phyloP scores from a whole-genome alignment of 1,140 invertebrate species.

The Drosophila chauvacae region DNA sequence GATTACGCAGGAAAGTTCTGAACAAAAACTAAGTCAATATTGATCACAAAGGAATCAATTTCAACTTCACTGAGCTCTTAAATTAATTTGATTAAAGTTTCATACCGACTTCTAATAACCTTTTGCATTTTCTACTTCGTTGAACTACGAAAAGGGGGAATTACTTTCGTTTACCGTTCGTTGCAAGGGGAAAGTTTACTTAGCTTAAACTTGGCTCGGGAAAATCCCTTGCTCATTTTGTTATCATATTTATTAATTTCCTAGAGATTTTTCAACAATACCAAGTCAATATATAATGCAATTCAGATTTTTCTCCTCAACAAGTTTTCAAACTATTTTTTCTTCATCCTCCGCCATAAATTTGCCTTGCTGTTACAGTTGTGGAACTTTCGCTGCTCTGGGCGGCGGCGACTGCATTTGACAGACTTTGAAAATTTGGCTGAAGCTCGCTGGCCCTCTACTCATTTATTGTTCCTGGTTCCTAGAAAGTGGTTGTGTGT shows the following conservation, averaged over 20 bases:
- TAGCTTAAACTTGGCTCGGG: not conserved
- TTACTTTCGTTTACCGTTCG: slow-evolving; percentile 29
- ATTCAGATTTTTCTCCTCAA: slow-evolving; percentile 31
- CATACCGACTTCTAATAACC: slow-evolving; percentile 1
- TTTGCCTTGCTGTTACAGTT: slow-evolving; percentile 36
- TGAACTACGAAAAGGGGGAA: slow-evolving; percentile 6
- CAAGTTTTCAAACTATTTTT: slow-evolving; percentile 41
- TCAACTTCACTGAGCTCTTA: slow-evolving; percentile 15
- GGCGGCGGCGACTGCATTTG: slow-evolving; percentile 25
- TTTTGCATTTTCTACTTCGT: slow-evolving; percentile 17
- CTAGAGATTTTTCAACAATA: slow-evolving; percentile 15
- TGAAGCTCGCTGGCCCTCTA: not conserved
- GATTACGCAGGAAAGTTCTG: slow-evolving; percentile 7
- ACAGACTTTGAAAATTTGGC: slow-evolving; percentile 49
- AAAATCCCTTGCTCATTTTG: slow-evolving; percentile 6
- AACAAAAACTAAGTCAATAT: slow-evolving; percentile 22
- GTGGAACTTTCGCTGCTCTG: slow-evolving; percentile 21
- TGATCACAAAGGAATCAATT: slow-evolving; percentile 7
- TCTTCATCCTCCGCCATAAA: slow-evolving; percentile 23
- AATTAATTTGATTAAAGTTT: slow-evolving; percentile 24
- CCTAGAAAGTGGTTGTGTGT: not conserved
- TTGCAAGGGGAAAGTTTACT: slow-evolving; percentile 13
- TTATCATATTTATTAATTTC: slow-evolving; percentile 48
- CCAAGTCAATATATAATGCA: slow-evolving; percentile 34
- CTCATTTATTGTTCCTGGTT: slow-evolving; percentile 11